Evolutionary conservation across 2,797 vertebrate species (phyloP), one percentile per base, ranked within the genome.

Genomic region (Brachyrhaphis roseni): DNA sequence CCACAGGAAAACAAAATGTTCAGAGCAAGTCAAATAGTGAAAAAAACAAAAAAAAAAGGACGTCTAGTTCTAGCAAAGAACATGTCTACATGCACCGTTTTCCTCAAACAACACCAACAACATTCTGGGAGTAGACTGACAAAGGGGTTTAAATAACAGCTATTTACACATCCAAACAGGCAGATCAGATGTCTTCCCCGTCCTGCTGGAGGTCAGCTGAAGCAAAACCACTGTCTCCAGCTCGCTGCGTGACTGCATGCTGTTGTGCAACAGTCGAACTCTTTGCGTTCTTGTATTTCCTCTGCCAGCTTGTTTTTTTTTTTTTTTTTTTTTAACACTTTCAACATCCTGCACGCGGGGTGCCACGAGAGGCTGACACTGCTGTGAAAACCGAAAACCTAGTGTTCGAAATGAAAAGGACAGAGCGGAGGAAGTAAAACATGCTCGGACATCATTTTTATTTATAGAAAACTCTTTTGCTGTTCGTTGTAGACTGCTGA

Each of bases 141-240:
- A 36, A 23, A 76, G 36, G 28, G 18, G 34, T 49, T 45, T 39
- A 12, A 2, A 31, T 36, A 16, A 75, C 41, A 36, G 55, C 71
- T 23, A 47, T 47, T 72, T 59, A 53, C 31, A 45, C 76, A 64
- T 72, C 26, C 3, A 15, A 73, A 62, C 34, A 11, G 31, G 45
- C 8, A 13, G 45, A 59, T 81, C 10, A 75, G 36, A 62, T 74
- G 31, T 78, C 57, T 74, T 41, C 16, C 72, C n/a, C 0, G 23
- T 75, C 71, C 51, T 8, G 34, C 49, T 76, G 80, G 47, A 81
- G 74, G 45, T 74, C 76, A 86, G 73, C 73, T 93, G 91, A 95
- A 94, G 88, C 77, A 90, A 94, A 95, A 95, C 89, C 86, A 64
- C 88, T 82, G 88, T 82, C 79, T 93, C 89, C 88, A 91, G 88